Evolutionary conservation across 2,113 vertebrate genomes (phyloP), one percentile per base, ranked within the genome.

Genomic region (Callipepla californica): DNA sequence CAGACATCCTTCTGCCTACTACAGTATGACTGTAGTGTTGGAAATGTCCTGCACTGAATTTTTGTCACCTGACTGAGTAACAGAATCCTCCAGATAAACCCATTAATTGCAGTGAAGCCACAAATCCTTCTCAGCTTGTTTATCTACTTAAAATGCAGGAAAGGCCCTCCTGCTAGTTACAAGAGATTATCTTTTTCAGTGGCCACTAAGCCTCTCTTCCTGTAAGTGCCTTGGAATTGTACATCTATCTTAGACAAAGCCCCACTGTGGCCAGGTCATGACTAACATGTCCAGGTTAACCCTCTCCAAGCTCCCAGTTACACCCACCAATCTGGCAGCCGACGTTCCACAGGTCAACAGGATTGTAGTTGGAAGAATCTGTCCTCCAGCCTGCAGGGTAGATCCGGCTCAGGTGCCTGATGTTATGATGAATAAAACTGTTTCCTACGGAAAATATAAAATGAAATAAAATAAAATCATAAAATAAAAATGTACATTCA

Each of bases 331-430:
- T 99, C 97, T 99, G 99, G 93, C 98, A 99, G 95, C 99, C 99
- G 0, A 97, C 98, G 0, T 99, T 99, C 99, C 99, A 99, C 98
- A 99, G 92, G 38, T 99, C 98, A 30, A 99, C 94, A 0, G 99
- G 99, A 90, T 95, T 98, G 85, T 99, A 99, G 97, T 99, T 99
- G 78, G 99, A 99, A 3, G 99, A 99, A 91, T 99, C 98, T 0
- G 99, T 99, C 87, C 99, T 98, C 97, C 98, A 97, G 73, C 99
- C 99, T 0, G 98, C 98, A 0, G 99, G 99, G 93, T 99, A 99
- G 96, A 99, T 98, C 65, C 99, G 97, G 91, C 98, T 99, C 85
- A 99, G 97, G 83, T 99, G 99, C 66, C 97, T 98, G 93, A 98
- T 95, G 25, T 99, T 99, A 97, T 99, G 98, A 70, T 97, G 98